Evolutionary conservation across 2,797 vertebrate species (phyloP).

Genomic region (Peromyscus eremicus): DNA sequence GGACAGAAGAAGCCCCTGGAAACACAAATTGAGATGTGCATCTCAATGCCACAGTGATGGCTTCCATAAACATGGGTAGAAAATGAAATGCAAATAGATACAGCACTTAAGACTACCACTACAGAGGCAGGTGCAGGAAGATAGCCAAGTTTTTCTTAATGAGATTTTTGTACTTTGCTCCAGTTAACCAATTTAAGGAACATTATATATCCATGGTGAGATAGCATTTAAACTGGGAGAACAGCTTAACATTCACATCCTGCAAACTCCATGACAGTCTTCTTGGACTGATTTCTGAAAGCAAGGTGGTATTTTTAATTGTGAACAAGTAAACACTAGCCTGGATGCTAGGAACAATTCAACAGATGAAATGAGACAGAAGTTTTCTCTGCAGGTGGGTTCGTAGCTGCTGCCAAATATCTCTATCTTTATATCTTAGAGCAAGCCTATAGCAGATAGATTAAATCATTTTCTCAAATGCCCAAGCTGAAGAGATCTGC

Average conservation of each 20-base stretch:
- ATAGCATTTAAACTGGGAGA: conserved; percentile 78
- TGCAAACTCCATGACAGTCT: conserved; percentile 73
- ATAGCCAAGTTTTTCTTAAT: not conserved
- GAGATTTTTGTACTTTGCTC: conserved; percentile 62
- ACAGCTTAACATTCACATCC: conserved; percentile 75
- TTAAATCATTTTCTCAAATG: conserved; percentile 80
- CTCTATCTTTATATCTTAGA: conserved; percentile 77
- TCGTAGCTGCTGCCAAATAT: conserved; percentile 87
- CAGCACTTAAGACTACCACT: conserved; percentile 45
- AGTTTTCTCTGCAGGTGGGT: conserved; percentile 88
- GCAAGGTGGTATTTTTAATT: conserved; percentile 84
- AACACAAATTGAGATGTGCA: not conserved
- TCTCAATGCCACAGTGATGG: not conserved
- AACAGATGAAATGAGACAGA: conserved; percentile 88
- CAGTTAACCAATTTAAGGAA: conserved; percentile 34
- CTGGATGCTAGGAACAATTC: conserved; percentile 85
- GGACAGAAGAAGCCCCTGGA: conserved; percentile 61
- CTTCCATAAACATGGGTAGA: conserved; percentile 59
- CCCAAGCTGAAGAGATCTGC: conserved; percentile 78
- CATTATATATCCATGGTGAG: not conserved
- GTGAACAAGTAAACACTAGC: conserved; percentile 87
- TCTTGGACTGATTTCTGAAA: conserved; percentile 78
- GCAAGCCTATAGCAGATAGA: conserved; percentile 66
- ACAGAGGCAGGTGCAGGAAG: conserved; percentile 75
- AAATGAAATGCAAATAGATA: conserved; percentile 62